Conservation (phyloP, 2,113 vertebrate genomes). For the Hippoglossus stenolepis region DNA sequence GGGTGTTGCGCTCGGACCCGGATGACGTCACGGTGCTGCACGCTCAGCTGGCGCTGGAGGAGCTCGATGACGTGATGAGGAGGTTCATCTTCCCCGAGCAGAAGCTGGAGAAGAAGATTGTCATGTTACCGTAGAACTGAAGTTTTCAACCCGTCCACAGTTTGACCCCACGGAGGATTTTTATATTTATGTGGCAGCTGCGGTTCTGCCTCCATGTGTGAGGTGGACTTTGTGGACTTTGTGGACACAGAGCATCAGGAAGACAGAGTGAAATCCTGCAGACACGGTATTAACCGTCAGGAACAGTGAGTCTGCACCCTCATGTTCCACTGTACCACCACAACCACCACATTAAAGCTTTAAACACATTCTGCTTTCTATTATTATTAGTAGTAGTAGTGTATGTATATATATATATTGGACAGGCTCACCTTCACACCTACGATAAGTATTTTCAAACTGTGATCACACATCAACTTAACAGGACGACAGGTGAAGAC, state of each 20-base stretch:
- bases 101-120: conserved; percentile 92
- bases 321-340: not conserved
- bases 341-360: not conserved
- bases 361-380: not conserved
- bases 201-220: too few relatives aligned
- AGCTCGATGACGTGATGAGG: conserved; percentile 87
- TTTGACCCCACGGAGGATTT: not conserved
- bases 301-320: not conserved
- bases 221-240: too few relatives aligned
- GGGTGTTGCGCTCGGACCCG: conserved; percentile 80
- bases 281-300: not conserved
- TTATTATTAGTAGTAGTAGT: not conserved
- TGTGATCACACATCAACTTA: too few relatives aligned
- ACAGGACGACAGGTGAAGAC: too few relatives aligned
- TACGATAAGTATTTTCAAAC: too few relatives aligned
- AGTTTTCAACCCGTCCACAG: not conserved
- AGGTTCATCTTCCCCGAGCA: conserved; percentile 88
- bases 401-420: too few relatives aligned
- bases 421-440: too few relatives aligned
- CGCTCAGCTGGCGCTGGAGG: conserved; percentile 92
- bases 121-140: conserved; percentile 85
- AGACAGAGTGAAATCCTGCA: not conserved
- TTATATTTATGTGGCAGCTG: too few relatives aligned
- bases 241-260: too few relatives aligned
- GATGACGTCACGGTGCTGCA: conserved; percentile 87